Evolutionary conservation across 2,797 vertebrate genomes (phyloP).

Genomic region (Poecile montanus): DNA sequence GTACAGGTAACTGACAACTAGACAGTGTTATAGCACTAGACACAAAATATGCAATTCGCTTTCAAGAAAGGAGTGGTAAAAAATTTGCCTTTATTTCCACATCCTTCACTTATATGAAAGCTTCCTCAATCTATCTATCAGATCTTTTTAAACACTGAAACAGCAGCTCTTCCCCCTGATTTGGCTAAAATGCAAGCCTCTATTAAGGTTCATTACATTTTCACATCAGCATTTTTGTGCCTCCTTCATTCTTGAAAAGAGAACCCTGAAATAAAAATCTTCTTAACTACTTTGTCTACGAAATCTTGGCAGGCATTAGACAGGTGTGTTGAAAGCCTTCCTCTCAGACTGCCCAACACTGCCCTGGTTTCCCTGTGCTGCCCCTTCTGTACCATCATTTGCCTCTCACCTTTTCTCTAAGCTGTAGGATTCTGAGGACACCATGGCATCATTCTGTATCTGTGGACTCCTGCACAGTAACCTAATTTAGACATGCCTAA

Average conservation of each 20-base stretch:
- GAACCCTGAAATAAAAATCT: not conserved
- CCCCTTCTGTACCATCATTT: not conserved
- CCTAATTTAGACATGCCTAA: not conserved
- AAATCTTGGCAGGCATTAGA: not conserved
- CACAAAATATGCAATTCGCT: rapidly evolving
- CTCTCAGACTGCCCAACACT: not conserved
- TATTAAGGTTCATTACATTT: not conserved
- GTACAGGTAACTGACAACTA: not conserved
- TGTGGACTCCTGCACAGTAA: not conserved
- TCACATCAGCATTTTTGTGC: not conserved
- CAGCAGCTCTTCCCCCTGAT: not conserved
- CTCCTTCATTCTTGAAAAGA: not conserved
- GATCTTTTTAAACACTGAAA: not conserved
- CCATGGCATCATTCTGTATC: not conserved
- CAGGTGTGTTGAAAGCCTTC: not conserved
- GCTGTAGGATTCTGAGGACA: not conserved
- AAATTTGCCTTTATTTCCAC: not conserved
- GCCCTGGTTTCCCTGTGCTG: not conserved
- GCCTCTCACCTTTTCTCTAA: not conserved
- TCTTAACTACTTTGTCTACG: not conserved
- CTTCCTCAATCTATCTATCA: not conserved
- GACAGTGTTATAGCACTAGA: not conserved
- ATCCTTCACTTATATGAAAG: not conserved
- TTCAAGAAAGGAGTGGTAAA: not conserved
- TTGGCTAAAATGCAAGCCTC: not conserved